phyloP scores from a whole-genome alignment of 2,888 invertebrate genomes.

The Carabus problematicus region DNA sequence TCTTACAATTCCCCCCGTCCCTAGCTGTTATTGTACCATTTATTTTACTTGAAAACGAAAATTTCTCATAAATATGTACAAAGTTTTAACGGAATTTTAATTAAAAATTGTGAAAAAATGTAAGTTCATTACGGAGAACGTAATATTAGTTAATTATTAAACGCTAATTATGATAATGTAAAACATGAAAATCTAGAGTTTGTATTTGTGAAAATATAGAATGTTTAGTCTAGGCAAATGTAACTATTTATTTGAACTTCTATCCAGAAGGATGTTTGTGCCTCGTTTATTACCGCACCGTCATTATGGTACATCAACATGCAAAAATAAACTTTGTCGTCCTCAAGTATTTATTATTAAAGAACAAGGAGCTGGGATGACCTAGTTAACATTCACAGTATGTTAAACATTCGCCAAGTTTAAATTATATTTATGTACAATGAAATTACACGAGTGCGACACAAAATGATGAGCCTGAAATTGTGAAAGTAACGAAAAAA shows the following conservation, averaged over 20 bases:
- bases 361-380: conserved; percentile 14
- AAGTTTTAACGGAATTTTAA: conserved; percentile 18
- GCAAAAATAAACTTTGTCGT: conserved; percentile 30
- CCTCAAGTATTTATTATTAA: conserved; percentile 28
- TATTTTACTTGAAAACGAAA: no score
- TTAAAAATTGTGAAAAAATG: no score
- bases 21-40: no score
- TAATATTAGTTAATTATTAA: neutral
- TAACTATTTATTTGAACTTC: no score
- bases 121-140: conserved; percentile 3
- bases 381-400: conserved; percentile 28
- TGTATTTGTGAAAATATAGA: neutral
- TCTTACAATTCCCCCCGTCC: neutral
- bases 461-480: conserved; percentile 30
- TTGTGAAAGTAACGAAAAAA: conserved; percentile 22
- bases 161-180: neutral
- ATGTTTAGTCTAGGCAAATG: no score
- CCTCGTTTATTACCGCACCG: conserved; percentile 6
- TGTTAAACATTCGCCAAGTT: conserved; percentile 36
- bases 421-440: conserved; percentile 31
- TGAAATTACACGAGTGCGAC: conserved; percentile 11
- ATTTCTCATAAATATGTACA: neutral
- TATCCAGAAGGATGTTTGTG: neutral
- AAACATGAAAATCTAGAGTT: neutral
- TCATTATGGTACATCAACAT: conserved; percentile 32